Percentiles rank a stretch among this genome's conserved stretches.
Evolutionary conservation across 2,888 invertebrate species (phyloP).

Genomic region (Heterodera filipjevi): DNA sequence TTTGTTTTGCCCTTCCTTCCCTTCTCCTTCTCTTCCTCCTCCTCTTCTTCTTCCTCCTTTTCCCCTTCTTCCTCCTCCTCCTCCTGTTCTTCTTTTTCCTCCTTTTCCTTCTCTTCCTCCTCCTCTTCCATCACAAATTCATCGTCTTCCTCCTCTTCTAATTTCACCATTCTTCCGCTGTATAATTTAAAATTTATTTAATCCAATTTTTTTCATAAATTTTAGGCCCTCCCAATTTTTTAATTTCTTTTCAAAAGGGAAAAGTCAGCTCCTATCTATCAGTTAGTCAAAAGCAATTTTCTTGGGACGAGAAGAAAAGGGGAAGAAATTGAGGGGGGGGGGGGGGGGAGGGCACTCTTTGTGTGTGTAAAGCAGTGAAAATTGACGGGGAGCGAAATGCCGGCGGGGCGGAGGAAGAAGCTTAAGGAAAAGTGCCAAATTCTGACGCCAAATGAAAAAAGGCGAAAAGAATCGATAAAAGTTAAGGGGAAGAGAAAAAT

Average conservation of each 20-base stretch:
- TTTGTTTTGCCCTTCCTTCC: background rate
- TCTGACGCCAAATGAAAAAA: conserved; percentile 3
- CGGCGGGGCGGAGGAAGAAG: background rate
- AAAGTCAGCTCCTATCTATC: background rate
- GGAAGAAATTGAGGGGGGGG: background rate
- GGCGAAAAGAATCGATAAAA: background rate
- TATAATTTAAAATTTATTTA: background rate
- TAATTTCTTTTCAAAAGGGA: background rate
- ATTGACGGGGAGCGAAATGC: conserved; percentile 5
- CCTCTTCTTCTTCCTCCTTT: background rate
- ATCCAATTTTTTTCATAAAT: background rate
- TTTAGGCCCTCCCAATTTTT: background rate
- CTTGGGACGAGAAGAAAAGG: background rate
- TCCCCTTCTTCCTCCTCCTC: background rate
- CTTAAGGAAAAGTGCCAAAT: conserved; percentile 3
- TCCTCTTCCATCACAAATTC: conserved; percentile 1
- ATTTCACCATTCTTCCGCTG: conserved; percentile 17
- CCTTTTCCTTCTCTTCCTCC: conserved; percentile 1
- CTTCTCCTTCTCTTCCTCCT: background rate
- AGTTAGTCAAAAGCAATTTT: background rate
- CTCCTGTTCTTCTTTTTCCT: conserved; percentile 13
- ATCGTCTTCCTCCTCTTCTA: conserved; percentile 21
- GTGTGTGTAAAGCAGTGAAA: background rate
- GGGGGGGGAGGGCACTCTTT: background rate
- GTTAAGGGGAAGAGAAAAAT: background rate